Evolutionary conservation across 1,140 invertebrate species (phyloP).

Genomic region (Episyrphus balteatus): DNA sequence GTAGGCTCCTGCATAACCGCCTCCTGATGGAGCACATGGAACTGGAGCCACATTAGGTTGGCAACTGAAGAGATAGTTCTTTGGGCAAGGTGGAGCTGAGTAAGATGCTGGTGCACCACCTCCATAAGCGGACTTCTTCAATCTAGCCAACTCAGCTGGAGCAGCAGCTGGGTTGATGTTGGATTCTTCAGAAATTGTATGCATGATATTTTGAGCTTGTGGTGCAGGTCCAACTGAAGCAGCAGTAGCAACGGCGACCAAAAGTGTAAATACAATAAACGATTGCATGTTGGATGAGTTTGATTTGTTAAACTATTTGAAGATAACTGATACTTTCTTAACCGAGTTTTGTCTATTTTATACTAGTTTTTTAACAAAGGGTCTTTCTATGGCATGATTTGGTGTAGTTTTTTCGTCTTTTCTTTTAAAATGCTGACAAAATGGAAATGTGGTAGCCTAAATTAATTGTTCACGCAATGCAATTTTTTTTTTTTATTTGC

Average conservation of each 20-base stretch:
- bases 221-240: slow-evolving; percentile 1
- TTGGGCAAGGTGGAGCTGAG: slow-evolving; percentile 10
- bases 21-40: slow-evolving; percentile 11
- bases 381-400: too few species aligned
- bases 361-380: too few species aligned
- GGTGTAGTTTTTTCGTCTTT: too few species aligned
- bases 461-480: too few species aligned
- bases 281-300: slow-evolving; percentile 21
- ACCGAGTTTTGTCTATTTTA: too few species aligned
- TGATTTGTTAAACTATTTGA: too few species aligned
- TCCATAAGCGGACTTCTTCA: slow-evolving; percentile 26
- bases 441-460: too few species aligned
- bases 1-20: slow-evolving; percentile 3
- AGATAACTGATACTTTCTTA: too few species aligned
- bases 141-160: slow-evolving; percentile 22
- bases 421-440: too few species aligned
- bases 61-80: slow-evolving; percentile 14
- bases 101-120: slow-evolving; percentile 10
- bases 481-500: too few species aligned
- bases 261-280: slow-evolving; percentile 25
- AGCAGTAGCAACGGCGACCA: slow-evolving; percentile 15
- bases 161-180: slow-evolving; percentile 12
- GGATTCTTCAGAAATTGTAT: slow-evolving; percentile 1
- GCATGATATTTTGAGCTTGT: neutral
- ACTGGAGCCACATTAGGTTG: slow-evolving; percentile 11